A percentile compares a stretch with the other conserved stretches of the same genome.
Evolutionary conservation across 2,113 vertebrate species (phyloP).

Genomic region (Dendrocopos noguchii): DNA sequence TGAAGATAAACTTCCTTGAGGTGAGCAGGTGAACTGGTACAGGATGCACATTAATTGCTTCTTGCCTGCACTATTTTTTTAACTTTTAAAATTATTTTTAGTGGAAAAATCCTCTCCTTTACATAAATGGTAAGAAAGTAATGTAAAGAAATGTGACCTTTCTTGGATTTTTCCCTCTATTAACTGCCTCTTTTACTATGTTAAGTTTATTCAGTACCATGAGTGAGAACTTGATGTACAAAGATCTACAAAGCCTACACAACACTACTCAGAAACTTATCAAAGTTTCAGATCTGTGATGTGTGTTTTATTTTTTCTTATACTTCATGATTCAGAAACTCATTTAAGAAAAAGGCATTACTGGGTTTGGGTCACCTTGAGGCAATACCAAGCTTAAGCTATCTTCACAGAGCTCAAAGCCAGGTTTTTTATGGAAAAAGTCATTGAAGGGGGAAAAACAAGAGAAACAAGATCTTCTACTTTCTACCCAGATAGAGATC

Average conservation of each 20-base stretch:
- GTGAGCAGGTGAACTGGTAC: not conserved
- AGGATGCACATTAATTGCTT: not conserved
- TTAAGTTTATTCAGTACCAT: not conserved
- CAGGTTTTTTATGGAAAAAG: not conserved
- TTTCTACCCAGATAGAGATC: not conserved
- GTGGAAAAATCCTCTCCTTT: not conserved
- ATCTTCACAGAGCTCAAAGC: not conserved
- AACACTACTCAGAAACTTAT: constrained; percentile 65
- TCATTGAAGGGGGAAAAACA: not conserved
- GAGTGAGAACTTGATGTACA: constrained; percentile 15
- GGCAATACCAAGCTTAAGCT: not conserved
- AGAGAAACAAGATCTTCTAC: not conserved
- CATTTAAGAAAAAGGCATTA: constrained; percentile 15
- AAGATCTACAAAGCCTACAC: constrained; percentile 45
- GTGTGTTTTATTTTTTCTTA: not conserved
- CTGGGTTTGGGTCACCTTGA: constrained; percentile 8
- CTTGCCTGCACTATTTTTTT: not conserved
- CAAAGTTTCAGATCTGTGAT: constrained; percentile 64
- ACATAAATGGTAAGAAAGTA: not conserved
- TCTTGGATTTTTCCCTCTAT: constrained; percentile 13
- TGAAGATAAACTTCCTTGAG: constrained; percentile 40
- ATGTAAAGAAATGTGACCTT: constrained; percentile 24
- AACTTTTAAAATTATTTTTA: not conserved
- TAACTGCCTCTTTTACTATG: not conserved
- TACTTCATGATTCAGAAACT: constrained; percentile 44